Percentiles rank a stretch among this genome's conserved stretches.
Conservation (phyloP, 2,888 invertebrate species). For the Acheta domesticus region DNA sequence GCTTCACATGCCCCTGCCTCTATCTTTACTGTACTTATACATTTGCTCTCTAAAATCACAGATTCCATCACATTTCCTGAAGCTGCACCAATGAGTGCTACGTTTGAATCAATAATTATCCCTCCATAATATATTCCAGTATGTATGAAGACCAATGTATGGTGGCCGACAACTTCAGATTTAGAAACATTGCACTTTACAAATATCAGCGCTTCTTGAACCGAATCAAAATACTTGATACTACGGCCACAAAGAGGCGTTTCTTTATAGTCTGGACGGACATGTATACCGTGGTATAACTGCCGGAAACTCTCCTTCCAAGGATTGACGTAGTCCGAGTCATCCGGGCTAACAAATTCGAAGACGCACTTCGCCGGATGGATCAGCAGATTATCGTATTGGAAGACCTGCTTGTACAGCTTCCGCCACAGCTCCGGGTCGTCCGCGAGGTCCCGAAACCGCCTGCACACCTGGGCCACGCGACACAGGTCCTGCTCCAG, state of each 20-base stretch:
- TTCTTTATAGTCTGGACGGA: constrained; percentile 81
- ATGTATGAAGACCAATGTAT: constrained; percentile 87
- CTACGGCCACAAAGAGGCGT: constrained; percentile 62
- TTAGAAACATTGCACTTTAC: constrained; percentile 65
- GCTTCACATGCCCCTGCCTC: constrained; percentile 92
- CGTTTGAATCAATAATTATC: constrained; percentile 89
- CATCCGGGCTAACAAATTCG: constrained; percentile 87
- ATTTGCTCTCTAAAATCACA: constrained; percentile 87
- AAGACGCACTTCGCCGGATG: constrained; percentile 87
- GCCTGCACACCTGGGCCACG: constrained; percentile 90
- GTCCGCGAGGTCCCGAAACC: constrained; percentile 88
- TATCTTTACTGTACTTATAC: constrained; percentile 92
- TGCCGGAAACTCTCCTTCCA: constrained; percentile 99
- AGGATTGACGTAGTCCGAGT: constrained; percentile 86
- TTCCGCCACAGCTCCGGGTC: constrained; percentile 92
- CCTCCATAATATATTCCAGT: constrained; percentile 90
- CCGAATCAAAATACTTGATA: constrained; percentile 85
- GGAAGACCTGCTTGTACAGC: constrained; percentile 91
- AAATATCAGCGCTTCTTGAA: constrained; percentile 83
- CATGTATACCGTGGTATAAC: constrained; percentile 89
- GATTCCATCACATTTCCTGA: constrained; percentile 92
- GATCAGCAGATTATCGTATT: constrained; percentile 92
- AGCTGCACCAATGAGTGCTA: constrained; percentile 89
- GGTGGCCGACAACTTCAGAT: constrained; percentile 41
- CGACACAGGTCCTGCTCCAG: constrained; percentile 92